Percentiles rank a stretch among this genome's conserved stretches.
phyloP scores from a whole-genome alignment of 2,888 invertebrate genomes.

The Sphaeridia pumilis region DNA sequence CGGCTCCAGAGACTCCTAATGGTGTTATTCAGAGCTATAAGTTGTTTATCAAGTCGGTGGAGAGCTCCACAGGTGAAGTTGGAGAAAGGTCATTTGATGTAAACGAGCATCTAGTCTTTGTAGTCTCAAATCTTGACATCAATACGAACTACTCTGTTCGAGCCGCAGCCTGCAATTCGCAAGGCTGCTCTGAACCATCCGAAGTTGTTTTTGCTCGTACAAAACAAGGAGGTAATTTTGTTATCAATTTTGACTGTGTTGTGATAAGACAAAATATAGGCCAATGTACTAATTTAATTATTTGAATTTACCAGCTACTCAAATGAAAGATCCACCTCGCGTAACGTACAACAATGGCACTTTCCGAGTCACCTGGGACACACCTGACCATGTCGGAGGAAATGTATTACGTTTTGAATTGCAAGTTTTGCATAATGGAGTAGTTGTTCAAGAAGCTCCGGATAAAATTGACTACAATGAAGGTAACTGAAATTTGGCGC shows the following conservation, averaged over 20 bases:
- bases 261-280: no score
- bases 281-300: no score
- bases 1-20: conserved; percentile 57
- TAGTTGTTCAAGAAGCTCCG: conserved; percentile 7
- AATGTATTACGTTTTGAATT: conserved; percentile 50
- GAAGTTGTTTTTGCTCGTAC: conserved; percentile 48
- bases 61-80: neutral
- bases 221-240: conserved; percentile 50
- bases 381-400: conserved; percentile 46
- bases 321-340: conserved; percentile 16
- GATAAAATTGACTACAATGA: neutral
- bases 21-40: conserved; percentile 59
- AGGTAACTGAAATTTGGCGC: no score
- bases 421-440: conserved; percentile 37
- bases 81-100: neutral
- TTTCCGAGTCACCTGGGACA: conserved; percentile 42
- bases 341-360: conserved; percentile 14
- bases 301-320: conserved; percentile 20
- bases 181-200: conserved; percentile 51
- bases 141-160: conserved; percentile 57
- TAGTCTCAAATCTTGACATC: conserved; percentile 42
- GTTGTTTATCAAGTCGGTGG: neutral
- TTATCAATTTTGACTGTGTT: conserved; percentile 37
- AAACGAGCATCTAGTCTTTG: neutral
- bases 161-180: conserved; percentile 58